Base-by-base conservation (phyloP, 2,888 invertebrate genomes). In the Epiblema foenella region DNA sequence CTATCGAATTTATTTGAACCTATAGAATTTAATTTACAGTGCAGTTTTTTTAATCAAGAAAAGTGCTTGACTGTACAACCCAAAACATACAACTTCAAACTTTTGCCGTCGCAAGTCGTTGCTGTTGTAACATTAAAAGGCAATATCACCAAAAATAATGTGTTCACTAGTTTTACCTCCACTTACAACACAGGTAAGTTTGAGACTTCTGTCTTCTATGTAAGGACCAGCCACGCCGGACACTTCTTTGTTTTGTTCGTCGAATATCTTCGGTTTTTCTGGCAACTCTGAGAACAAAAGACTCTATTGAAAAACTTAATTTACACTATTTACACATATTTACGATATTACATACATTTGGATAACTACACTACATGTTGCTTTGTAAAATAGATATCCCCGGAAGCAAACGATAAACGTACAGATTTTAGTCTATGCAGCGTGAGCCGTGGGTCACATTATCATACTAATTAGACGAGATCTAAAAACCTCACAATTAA, bases 131-230 rank as follows among this genome's bases (percentile, higher is more conserved):
- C 56, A 29, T 52, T 59, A 24, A 59, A 69, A 69, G 64, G 67
- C 72, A 74, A 68, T 58, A 74, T 68, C 72, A 72, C 67, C 60
- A 71, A 71, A 62, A 77, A 76, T 69, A 57, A 72, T 73, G 65
- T 74, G 59, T 74, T 72, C 73, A 74, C 75, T 74, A 79, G 75
- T 81, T 85, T 92, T 94, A 96, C 97, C 97, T 93, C 96, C 97
- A 79, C 95, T 94, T 82, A 96, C 96, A 87, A 96, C 94, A 88
- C 97, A 97, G 79, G 95, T 95, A 69, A 97, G 94, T 82, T 95
- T 95, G 89, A 96, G 93, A 78, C 95, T 94, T 20, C 95, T 94
- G 51, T 96, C 96, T 88, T 97, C 97, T 77, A 95, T 93, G 82
- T 96, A 97, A 0, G 97, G 96, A 1, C 96, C 97, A 1, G 96